Base-by-base conservation (phyloP, 2,888 invertebrate species). In the Glomeris marginata region DNA sequence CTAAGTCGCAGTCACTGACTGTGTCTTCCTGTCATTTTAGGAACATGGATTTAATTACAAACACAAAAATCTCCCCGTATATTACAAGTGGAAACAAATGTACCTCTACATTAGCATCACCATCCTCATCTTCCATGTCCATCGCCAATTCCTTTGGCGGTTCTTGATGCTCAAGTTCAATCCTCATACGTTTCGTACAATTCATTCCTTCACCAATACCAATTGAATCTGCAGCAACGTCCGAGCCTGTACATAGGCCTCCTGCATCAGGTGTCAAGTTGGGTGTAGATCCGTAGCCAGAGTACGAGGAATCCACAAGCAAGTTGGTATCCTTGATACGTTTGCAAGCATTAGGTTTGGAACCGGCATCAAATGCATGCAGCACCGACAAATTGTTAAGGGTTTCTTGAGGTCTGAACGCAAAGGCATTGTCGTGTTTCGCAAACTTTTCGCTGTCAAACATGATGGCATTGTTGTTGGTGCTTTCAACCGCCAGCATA, bases 381-480 rank as follows among this genome's bases (percentile, higher is more conserved):
- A 64, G 67, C 18, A 67, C 55, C 55, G 69, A 69, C 2, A 69
- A 62, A 58, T 68, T 69, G 42, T 69, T 67, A n/a, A 68, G 53
- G 18, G 65, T 63, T 55, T 63, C 67, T 52, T 66, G 60, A 34
- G 66, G 62, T 41, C 61, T 55, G 16, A 53, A 56, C 38, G 66
- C 28, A 28, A 28, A 28, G 28, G 28, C 28, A 28, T 28, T 68
- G 49, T 74, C 74, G 43, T 69, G 70, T 52, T 72, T 73, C 16
- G 64, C 62, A 62, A 71, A 76, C 58, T 76, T 76, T 51, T 73
- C 73, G 0, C 75, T 75, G 59, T 75, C 75, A 49, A 69, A 72
- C 53, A 69, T 66, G 28, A 74, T 67, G 47, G 69, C 66, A 47
- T 72, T 73, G 53, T 72, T 72, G 45, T 68, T 56, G 37, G 58